A percentile compares a stretch with the other conserved stretches of the same genome.
Conservation (phyloP, 2,797 vertebrate genomes). For the Perodicticus potto region DNA sequence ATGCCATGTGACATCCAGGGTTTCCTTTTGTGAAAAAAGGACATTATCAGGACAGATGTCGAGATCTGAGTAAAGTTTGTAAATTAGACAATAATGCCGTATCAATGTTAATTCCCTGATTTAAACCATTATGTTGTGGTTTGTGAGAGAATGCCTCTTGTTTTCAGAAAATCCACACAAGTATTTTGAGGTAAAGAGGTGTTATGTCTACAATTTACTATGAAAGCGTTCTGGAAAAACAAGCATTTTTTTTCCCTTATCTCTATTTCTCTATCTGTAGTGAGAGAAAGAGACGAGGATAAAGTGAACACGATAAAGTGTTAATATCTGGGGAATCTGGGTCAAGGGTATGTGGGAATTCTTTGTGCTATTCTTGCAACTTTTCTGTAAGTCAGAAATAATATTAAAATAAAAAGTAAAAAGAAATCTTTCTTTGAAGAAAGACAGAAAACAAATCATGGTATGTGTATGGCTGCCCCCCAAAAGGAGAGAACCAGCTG, state of each 20-base stretch:
- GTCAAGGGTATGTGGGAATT: not conserved
- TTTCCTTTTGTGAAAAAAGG: not conserved
- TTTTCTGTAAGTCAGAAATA: not conserved
- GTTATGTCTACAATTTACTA: not conserved
- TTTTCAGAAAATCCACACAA: not conserved
- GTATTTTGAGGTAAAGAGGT: not conserved
- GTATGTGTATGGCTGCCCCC: rapidly evolving
- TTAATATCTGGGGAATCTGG: not conserved
- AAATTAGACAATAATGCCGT: too few relatives aligned
- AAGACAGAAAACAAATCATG: not conserved
- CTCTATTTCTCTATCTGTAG: not conserved
- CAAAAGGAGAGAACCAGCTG: not conserved
- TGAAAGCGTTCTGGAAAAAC: not conserved
- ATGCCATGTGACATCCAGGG: not conserved
- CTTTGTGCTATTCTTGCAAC: not conserved
- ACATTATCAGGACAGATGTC: not conserved
- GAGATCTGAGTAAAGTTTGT: not conserved
- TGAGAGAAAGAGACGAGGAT: not conserved
- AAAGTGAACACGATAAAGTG: not conserved
- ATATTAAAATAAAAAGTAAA: not conserved
- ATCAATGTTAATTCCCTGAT: not conserved
- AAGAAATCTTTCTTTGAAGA: not conserved
- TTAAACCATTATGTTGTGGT: not conserved
- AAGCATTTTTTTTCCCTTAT: not conserved
- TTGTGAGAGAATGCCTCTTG: not conserved